phyloP scores from a whole-genome alignment of 2,888 invertebrate species.

The Drosophila acutilabella region DNA sequence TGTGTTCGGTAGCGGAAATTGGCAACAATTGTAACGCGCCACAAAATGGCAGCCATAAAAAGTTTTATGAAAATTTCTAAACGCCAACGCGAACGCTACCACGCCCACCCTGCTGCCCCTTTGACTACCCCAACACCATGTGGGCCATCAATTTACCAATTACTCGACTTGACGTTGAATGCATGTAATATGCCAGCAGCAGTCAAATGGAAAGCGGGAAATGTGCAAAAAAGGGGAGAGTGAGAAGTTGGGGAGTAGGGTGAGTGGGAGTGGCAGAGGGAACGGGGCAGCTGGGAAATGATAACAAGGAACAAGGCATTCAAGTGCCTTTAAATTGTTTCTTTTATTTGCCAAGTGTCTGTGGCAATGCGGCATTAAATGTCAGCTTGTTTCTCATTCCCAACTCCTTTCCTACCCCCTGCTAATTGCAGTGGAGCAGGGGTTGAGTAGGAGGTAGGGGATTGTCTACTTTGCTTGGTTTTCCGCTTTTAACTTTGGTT shows the following conservation, averaged over 20 bases:
- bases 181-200: constrained; percentile 51
- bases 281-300: constrained; percentile 1
- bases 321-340: constrained; percentile 37
- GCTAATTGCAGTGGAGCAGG: constrained; percentile 32
- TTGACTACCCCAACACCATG: background rate
- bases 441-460: background rate
- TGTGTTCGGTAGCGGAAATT: constrained; percentile 62
- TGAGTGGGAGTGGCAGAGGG: background rate
- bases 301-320: constrained; percentile 16
- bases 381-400: constrained; percentile 30
- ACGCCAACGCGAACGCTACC: constrained; percentile 36
- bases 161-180: constrained; percentile 67
- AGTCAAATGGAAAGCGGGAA: background rate
- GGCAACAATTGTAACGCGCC: constrained; percentile 80
- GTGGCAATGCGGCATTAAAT: constrained; percentile 35
- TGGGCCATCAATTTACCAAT: constrained; percentile 75
- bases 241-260: too few species aligned
- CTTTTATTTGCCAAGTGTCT: constrained; percentile 38
- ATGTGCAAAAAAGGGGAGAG: background rate
- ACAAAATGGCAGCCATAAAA: constrained; percentile 81
- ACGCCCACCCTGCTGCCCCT: background rate
- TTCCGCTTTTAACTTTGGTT: constrained; percentile 69
- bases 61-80: constrained; percentile 81
- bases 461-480: constrained; percentile 28
- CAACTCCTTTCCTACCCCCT: constrained; percentile 18